Evolutionary conservation across 2,888 invertebrate species (phyloP).

Genomic region (Arrhopalites spinosus): DNA sequence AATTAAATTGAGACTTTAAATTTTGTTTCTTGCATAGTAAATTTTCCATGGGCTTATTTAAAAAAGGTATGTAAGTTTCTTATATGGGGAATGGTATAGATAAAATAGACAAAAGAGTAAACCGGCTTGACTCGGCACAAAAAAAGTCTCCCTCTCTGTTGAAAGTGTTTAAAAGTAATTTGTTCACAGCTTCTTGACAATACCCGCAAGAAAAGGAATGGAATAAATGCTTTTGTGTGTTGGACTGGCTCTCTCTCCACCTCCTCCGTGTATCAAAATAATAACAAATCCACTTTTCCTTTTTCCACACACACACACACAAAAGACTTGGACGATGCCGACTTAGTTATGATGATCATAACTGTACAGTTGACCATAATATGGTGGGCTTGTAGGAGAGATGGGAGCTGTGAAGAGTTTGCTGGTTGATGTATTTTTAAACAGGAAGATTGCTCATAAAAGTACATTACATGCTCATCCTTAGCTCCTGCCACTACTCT

Average conservation of each 20-base stretch:
- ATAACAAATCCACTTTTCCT: not conserved
- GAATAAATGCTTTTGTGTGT: slow-evolving; percentile 33
- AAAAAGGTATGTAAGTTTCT: too few species aligned
- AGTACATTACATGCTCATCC: too few species aligned
- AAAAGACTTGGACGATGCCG: not conserved
- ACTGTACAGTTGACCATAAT: not conserved
- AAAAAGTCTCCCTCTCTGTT: not conserved
- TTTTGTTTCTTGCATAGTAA: too few species aligned
- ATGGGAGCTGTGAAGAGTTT: too few species aligned
- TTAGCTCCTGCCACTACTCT: too few species aligned
- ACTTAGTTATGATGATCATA: not conserved
- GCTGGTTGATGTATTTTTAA: too few species aligned
- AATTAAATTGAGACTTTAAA: too few species aligned
- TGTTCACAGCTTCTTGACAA: slow-evolving; percentile 51
- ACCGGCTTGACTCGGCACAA: slow-evolving; percentile 24
- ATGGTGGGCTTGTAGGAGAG: too few species aligned
- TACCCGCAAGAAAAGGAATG: slow-evolving; percentile 8
- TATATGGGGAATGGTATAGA: too few species aligned
- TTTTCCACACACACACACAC: not conserved
- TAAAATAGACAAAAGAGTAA: slow-evolving; percentile 8
- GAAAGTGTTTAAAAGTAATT: slow-evolving; percentile 43
- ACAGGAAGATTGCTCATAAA: too few species aligned
- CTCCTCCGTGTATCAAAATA: slow-evolving; percentile 15
- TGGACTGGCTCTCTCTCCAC: not conserved
- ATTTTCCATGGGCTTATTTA: too few species aligned